Conservation (phyloP, 2,797 vertebrate genomes). For the Enoplosus armatus region DNA sequence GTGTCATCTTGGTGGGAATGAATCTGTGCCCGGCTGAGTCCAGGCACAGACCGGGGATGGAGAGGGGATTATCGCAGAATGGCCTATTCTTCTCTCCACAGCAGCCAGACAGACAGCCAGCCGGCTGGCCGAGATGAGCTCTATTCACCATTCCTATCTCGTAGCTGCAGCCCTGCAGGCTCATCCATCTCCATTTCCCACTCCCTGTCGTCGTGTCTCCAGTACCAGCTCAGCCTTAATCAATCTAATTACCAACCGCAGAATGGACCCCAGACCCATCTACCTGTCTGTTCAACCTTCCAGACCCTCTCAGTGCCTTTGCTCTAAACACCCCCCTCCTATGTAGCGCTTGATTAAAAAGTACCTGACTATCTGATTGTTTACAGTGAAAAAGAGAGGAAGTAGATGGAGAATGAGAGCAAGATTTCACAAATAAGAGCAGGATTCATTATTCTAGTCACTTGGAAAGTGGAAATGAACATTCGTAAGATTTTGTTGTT, state of each 20-base stretch:
- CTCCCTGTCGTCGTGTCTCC: conserved; percentile 60
- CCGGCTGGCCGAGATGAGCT: conserved; percentile 44
- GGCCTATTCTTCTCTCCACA: conserved; percentile 51
- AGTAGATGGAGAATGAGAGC: not conserved
- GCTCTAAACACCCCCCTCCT: not conserved
- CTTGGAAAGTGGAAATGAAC: not conserved
- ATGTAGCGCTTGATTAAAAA: conserved; percentile 7
- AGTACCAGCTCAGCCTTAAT: conserved; percentile 71
- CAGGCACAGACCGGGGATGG: conserved; percentile 17
- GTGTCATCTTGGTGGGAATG: conserved; percentile 19
- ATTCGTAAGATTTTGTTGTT: not conserved
- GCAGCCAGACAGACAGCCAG: conserved; percentile 25
- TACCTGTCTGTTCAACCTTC: conserved; percentile 51
- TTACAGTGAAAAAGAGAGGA: not conserved
- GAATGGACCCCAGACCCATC: conserved; percentile 58
- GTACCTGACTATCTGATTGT: conserved; percentile 4
- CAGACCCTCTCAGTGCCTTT: conserved; percentile 12
- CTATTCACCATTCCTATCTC: conserved; percentile 77
- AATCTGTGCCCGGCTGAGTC: conserved; percentile 16
- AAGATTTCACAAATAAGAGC: not conserved
- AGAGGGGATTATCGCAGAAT: conserved; percentile 42
- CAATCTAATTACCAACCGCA: conserved; percentile 77
- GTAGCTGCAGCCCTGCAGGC: conserved; percentile 65
- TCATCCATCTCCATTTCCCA: conserved; percentile 79
- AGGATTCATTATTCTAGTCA: not conserved